phyloP scores from a whole-genome alignment of 64 coral and sea anemone genomes.

The Pachyseris speciosa region DNA sequence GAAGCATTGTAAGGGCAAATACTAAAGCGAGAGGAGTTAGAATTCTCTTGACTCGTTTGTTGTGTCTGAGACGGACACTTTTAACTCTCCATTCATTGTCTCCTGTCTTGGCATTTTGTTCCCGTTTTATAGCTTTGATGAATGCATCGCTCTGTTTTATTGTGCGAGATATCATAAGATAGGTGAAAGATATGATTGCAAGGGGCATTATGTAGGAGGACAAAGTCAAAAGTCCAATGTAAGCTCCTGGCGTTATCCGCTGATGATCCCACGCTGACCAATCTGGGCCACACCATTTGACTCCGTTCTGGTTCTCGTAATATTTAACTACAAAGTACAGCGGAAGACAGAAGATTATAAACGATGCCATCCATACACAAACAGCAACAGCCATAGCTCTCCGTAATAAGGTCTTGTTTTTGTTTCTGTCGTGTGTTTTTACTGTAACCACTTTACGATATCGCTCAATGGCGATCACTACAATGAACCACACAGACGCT shows the following conservation, averaged over 20 bases:
- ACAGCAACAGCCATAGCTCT: background rate
- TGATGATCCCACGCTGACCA: background rate
- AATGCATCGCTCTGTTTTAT: background rate
- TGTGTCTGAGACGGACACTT: background rate
- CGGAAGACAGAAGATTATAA: slow-evolving; percentile 31
- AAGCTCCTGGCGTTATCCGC: background rate
- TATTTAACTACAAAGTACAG: slow-evolving; percentile 43
- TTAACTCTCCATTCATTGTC: background rate
- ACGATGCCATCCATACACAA: slow-evolving; percentile 30
- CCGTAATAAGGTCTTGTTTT: background rate
- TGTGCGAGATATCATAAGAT: slow-evolving; percentile 5
- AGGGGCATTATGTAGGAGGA: slow-evolving; percentile 37
- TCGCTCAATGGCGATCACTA: slow-evolving; percentile 48
- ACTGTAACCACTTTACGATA: slow-evolving; percentile 13
- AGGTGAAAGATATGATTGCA: background rate
- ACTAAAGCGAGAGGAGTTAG: slow-evolving; percentile 14
- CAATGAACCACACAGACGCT: slow-evolving; percentile 65
- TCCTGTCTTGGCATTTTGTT: background rate
- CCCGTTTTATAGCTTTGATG: slow-evolving; percentile 1
- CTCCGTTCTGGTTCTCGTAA: background rate
- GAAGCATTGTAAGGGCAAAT: slow-evolving; percentile 53
- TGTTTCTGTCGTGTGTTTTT: background rate
- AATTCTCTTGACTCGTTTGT: slow-evolving; percentile 29
- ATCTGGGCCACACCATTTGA: background rate
- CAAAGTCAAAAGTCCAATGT: background rate